Evolutionary conservation across 2,113 vertebrate genomes (phyloP), one percentile per base, ranked within the genome.

Genomic region (Peromyscus leucopus): DNA sequence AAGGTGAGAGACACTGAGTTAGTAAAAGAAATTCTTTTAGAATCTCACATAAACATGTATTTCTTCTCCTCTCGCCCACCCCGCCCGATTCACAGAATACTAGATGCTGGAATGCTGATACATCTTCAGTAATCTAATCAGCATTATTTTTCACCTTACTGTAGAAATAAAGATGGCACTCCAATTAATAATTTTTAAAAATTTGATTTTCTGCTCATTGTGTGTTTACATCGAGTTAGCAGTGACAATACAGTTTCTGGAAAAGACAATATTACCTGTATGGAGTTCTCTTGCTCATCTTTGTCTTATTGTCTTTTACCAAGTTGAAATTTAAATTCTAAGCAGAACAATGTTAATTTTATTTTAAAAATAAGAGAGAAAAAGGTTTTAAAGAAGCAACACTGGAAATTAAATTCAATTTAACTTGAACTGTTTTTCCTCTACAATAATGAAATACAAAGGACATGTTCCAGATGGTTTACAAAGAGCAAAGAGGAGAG

Each of bases 11-110:
- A 57, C 55, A 75, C 10, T 61, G 17, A 94, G 11, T 59, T 90
- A 15, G 28, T 61, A 72, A 89, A 95, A 93, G 80, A 8, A 74
- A 57, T 87, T 87, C 4, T 48, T 95, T 94, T 93, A 80, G 21
- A 96, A 91, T 96, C 92, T 90, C 13, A 80, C 42, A 75, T 90
- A 88, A 96, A 65, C 61, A 22, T 78, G 2, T 21, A 76, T 13
- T 3, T 7, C 22, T 46, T n/a, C n/a, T n/a, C n/a, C n/a, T n/a
- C n/a, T n/a, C n/a, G n/a, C n/a, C n/a, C n/a, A n/a, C n/a, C n/a
- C n/a, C n/a, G n/a, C n/a, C n/a, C n/a, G 59, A 96, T 96, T 92
- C 24, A 93, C 80, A 55, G 24, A 82, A 72, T 67, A 93, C 61
- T 19, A 86, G 22, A 86, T 92, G 79, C 39, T n/a, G 59, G 26